phyloP scores from a whole-genome alignment of 2,797 vertebrate species.

The Mastacembelus armatus region DNA sequence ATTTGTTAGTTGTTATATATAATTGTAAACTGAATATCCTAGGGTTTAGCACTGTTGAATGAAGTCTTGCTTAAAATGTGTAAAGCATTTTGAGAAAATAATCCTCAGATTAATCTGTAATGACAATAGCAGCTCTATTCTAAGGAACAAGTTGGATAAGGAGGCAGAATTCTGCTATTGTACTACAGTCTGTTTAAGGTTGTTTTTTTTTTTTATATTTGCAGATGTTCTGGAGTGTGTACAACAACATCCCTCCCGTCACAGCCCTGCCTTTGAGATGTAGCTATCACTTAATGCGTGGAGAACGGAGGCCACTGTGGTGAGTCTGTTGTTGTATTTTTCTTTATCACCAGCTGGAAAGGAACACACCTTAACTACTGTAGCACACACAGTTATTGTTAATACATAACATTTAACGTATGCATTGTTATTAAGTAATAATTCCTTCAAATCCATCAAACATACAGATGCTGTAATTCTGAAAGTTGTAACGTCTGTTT shows the following conservation, averaged over 20 bases:
- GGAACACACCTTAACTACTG: not conserved
- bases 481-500: not conserved
- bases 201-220: slow-evolving; percentile 20
- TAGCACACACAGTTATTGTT: not conserved
- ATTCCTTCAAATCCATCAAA: not conserved
- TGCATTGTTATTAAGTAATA: not conserved
- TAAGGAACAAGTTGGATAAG: too few species aligned
- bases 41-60: too few species aligned
- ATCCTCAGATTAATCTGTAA: too few species aligned
- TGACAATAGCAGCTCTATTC: too few species aligned
- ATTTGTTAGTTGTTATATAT: too few species aligned
- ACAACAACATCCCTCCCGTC: slow-evolving; percentile 93
- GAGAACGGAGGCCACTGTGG: slow-evolving; percentile 91
- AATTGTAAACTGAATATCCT: too few species aligned
- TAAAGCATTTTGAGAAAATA: too few species aligned
- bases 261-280: slow-evolving; percentile 88
- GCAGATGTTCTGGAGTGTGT: slow-evolving; percentile 95
- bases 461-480: too few species aligned
- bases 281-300: slow-evolving; percentile 93
- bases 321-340: slow-evolving; percentile 61
- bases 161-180: too few species aligned
- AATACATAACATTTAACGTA: too few species aligned
- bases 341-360: not conserved
- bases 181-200: too few species aligned
- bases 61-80: too few species aligned